These are phyloP conservation scores for Leptinotarsa juncta DNA, from an alignment of 2,888 invertebrate genomes.

Conservation along the genomic window DNA sequence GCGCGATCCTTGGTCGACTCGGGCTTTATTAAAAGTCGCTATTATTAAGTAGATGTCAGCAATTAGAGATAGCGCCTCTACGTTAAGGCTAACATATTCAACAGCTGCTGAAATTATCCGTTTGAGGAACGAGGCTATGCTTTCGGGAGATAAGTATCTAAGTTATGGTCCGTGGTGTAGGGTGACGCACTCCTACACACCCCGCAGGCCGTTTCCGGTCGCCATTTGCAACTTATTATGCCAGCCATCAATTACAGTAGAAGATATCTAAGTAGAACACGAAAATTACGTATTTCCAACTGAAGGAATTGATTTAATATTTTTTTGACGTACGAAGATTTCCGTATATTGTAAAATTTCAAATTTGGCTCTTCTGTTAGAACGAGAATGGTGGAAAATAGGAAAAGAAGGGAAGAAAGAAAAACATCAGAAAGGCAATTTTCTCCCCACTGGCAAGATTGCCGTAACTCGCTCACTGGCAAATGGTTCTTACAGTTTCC, in stretches of 20 bases:
- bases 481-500: too few relatives aligned
- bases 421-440: too few relatives aligned
- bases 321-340: too few relatives aligned
- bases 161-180: constrained; percentile 62
- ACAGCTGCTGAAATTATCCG: constrained; percentile 64
- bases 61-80: constrained; percentile 57
- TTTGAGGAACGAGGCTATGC: constrained; percentile 62
- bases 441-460: too few relatives aligned
- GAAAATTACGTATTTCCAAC: background rate
- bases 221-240: constrained; percentile 23
- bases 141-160: constrained; percentile 63
- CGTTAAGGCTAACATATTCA: constrained; percentile 62
- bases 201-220: constrained; percentile 63
- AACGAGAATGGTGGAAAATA: too few relatives aligned
- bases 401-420: too few relatives aligned
- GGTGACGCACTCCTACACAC: constrained; percentile 64
- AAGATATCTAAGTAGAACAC: constrained; percentile 3
- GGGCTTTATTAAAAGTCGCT: constrained; percentile 55
- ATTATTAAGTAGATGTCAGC: constrained; percentile 62
- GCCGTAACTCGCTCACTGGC: too few relatives aligned
- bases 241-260: background rate
- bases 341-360: too few relatives aligned
- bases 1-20: constrained; percentile 45
- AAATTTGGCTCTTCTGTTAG: too few relatives aligned
- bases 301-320: too few relatives aligned